Evolutionary conservation across 1,140 invertebrate species (phyloP).

Genomic region (Orchesella cincta): DNA sequence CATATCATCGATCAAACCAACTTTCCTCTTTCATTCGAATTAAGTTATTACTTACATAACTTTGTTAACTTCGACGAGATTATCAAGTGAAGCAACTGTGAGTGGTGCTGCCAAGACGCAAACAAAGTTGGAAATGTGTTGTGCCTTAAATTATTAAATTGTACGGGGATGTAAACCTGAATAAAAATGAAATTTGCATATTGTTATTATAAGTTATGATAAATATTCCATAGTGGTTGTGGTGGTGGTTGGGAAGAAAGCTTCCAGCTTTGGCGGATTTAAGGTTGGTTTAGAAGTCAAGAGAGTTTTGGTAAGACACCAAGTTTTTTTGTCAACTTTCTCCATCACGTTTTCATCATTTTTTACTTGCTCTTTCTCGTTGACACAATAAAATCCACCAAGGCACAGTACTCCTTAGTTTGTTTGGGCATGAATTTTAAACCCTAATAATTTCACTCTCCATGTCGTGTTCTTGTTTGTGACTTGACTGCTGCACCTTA

Average conservation of each 20-base stretch:
- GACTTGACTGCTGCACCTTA: background rate
- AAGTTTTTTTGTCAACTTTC: slow-evolving; percentile 3
- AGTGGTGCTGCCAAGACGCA: background rate
- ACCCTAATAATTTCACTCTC: background rate
- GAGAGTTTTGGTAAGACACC: slow-evolving; percentile 3
- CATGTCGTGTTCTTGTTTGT: background rate
- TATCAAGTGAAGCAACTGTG: background rate
- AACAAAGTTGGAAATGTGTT: background rate
- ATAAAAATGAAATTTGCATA: background rate
- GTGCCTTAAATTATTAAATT: background rate
- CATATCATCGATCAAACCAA: too few species aligned
- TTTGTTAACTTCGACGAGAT: too few species aligned
- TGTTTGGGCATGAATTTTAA: background rate
- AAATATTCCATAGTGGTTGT: background rate
- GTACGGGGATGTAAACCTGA: background rate
- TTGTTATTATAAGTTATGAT: background rate
- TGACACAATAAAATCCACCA: background rate
- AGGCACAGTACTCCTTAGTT: background rate
- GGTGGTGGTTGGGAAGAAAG: background rate
- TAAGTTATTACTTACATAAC: too few species aligned
- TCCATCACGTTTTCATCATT: background rate
- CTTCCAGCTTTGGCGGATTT: background rate
- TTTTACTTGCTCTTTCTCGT: background rate
- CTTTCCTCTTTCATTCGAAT: too few species aligned
- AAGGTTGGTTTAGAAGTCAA: background rate